phyloP scores from a whole-genome alignment of 30 jellyfish, hydroid and myxozoan genomes.

The Clytia hemisphaerica region DNA sequence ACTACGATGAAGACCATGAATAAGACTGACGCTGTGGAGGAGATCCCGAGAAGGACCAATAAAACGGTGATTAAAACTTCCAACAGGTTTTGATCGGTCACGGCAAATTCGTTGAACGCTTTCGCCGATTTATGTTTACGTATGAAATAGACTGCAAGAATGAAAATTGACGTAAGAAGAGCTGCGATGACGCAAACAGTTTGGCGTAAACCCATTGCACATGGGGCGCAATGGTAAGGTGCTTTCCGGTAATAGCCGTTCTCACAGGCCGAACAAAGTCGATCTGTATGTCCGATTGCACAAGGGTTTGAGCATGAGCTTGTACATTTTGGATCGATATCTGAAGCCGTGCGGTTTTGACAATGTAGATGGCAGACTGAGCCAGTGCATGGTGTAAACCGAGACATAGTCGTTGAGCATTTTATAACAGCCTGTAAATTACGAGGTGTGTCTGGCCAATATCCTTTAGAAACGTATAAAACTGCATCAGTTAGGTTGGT shows the following conservation, averaged over 20 bases:
- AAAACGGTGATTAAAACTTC: conserved; percentile 77
- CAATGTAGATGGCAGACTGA: conserved; percentile 68
- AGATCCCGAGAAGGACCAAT: conserved; percentile 82
- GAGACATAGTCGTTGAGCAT: conserved; percentile 77
- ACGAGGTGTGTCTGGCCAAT: conserved; percentile 95
- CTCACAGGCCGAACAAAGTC: conserved; percentile 90
- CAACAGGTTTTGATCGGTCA: conserved; percentile 81
- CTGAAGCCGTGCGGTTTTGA: conserved; percentile 61
- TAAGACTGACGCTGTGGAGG: conserved; percentile 89
- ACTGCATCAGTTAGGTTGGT: conserved; percentile 60
- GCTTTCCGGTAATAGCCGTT: conserved; percentile 85
- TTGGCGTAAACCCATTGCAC: conserved; percentile 87
- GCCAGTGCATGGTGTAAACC: conserved; percentile 95
- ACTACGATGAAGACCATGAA: conserved; percentile 84
- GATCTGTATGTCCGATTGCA: conserved; percentile 84
- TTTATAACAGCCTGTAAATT: conserved; percentile 50
- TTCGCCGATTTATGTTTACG: conserved; percentile 72
- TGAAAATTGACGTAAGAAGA: conserved; percentile 61
- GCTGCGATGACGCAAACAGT: conserved; percentile 80
- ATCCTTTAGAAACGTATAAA: conserved; percentile 81
- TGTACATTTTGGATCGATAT: conserved; percentile 51
- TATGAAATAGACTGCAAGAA: conserved; percentile 65
- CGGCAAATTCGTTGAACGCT: conserved; percentile 30
- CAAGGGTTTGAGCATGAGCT: conserved; percentile 77
- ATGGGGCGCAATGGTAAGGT: conserved; percentile 94